Percentiles rank a stretch among this genome's conserved stretches.
Conservation (phyloP, 1,140 invertebrate species). For the Heterodera schachtii region DNA sequence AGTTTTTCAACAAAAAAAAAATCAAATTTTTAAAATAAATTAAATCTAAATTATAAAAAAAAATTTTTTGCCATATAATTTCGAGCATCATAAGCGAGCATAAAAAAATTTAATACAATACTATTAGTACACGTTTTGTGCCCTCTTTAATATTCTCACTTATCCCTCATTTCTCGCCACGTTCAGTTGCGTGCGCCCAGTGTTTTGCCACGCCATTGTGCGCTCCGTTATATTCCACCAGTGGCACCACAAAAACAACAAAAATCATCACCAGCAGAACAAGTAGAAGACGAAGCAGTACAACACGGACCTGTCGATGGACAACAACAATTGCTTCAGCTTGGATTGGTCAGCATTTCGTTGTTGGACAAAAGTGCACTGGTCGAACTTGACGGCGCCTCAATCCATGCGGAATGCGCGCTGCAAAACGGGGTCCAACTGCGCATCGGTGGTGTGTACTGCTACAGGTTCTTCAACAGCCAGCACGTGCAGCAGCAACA, state of each 20-base stretch:
- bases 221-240: slow-evolving; percentile 56
- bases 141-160: no score
- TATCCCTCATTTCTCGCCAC: background rate
- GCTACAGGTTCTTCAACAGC: slow-evolving; percentile 11
- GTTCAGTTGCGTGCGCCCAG: slow-evolving; percentile 38
- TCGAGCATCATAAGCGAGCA: no score
- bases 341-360: slow-evolving; percentile 61
- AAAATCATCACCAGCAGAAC: background rate
- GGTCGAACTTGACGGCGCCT: slow-evolving; percentile 11
- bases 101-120: no score
- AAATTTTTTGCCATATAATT: no score
- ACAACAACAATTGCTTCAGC: background rate
- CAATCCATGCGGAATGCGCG: background rate
- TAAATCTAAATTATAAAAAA: no score
- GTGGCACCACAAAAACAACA: background rate
- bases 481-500: background rate
- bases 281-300: slow-evolving; percentile 53
- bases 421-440: slow-evolving; percentile 9
- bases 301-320: background rate
- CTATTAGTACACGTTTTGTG: no score
- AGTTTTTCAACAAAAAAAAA: no score
- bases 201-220: slow-evolving; percentile 67
- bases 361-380: slow-evolving; percentile 51
- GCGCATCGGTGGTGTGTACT: slow-evolving; percentile 15
- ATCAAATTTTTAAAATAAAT: no score